Percentiles rank a stretch among this genome's conserved stretches.
These are phyloP conservation scores for Hycleus cichorii DNA, from an alignment of 1,140 invertebrate species.

Conservation along the genomic window DNA sequence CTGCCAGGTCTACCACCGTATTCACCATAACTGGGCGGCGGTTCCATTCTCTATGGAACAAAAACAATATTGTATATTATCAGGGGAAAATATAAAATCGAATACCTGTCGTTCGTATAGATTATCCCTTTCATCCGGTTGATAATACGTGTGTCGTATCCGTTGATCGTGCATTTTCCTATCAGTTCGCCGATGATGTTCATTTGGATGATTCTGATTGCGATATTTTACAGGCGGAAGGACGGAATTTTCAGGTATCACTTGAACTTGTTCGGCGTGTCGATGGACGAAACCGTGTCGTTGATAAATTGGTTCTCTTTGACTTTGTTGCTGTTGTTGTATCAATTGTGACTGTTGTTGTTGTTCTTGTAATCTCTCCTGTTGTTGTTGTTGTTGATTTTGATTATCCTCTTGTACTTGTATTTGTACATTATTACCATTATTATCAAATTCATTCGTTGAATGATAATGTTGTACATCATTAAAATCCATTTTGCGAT, in stretches of 20 bases:
- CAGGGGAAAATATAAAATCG: neutral
- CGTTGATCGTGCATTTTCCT: slow-evolving; percentile 25
- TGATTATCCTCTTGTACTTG: slow-evolving; percentile 18
- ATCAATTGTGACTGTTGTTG: slow-evolving; percentile 24
- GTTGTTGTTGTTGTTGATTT: slow-evolving; percentile 18
- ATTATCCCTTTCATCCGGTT: slow-evolving; percentile 27
- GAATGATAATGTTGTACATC: slow-evolving; percentile 37
- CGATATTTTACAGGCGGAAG: slow-evolving; percentile 30
- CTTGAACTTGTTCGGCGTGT: slow-evolving; percentile 40
- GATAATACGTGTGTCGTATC: slow-evolving; percentile 31
- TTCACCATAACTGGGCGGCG: slow-evolving; percentile 25
- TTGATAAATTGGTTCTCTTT: slow-evolving; percentile 38
- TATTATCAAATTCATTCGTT: slow-evolving; percentile 33
- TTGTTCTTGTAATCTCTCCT: slow-evolving; percentile 3
- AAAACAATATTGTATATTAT: too few relatives aligned
- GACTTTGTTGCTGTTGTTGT: slow-evolving; percentile 34
- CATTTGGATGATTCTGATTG: slow-evolving; percentile 20
- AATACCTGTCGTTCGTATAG: slow-evolving; percentile 21
- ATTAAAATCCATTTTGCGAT: slow-evolving; percentile 55
- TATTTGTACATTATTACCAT: slow-evolving; percentile 20
- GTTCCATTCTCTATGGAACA: slow-evolving; percentile 6
- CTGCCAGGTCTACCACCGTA: slow-evolving; percentile 46
- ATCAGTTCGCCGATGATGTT: slow-evolving; percentile 22
- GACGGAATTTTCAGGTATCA: slow-evolving; percentile 34
- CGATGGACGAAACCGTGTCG: slow-evolving; percentile 38